Conservation (phyloP, 2,113 vertebrate species). For the Corydoras maculifer region DNA sequence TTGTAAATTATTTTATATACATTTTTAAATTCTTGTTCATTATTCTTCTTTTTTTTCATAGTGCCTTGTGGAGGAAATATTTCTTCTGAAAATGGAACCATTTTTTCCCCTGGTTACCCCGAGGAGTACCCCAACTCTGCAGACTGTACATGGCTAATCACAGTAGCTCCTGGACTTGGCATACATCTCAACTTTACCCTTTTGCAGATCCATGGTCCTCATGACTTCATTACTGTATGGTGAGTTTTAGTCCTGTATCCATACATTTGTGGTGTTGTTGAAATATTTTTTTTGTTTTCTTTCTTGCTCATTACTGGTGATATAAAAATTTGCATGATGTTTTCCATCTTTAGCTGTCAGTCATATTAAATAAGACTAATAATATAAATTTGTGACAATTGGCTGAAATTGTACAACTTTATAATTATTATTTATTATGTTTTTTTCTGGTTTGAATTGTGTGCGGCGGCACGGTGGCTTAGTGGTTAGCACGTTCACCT, state of each 20-base stretch:
- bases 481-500: too few species aligned
- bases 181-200: constrained; percentile 88
- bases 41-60: constrained; percentile 44
- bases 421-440: too few species aligned
- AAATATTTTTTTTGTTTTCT: neutral
- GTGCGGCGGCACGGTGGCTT: too few species aligned
- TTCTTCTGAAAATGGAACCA: constrained; percentile 84
- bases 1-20: neutral
- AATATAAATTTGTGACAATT: neutral
- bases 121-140: constrained; percentile 87
- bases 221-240: constrained; percentile 94
- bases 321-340: neutral
- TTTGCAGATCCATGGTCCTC: constrained; percentile 85
- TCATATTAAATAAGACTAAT: too few species aligned
- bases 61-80: constrained; percentile 91
- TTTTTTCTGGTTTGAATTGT: too few species aligned
- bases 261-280: neutral
- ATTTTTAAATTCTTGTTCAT: constrained; percentile 30
- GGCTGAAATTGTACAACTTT: neutral
- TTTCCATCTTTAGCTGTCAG: neutral
- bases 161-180: constrained; percentile 79
- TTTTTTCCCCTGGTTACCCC: constrained; percentile 95
- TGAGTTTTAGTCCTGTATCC: constrained; percentile 53
- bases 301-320: constrained; percentile 1
- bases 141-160: constrained; percentile 91